Conservation (phyloP, 2,888 invertebrate species). For the Himalopsyche tibetana region DNA sequence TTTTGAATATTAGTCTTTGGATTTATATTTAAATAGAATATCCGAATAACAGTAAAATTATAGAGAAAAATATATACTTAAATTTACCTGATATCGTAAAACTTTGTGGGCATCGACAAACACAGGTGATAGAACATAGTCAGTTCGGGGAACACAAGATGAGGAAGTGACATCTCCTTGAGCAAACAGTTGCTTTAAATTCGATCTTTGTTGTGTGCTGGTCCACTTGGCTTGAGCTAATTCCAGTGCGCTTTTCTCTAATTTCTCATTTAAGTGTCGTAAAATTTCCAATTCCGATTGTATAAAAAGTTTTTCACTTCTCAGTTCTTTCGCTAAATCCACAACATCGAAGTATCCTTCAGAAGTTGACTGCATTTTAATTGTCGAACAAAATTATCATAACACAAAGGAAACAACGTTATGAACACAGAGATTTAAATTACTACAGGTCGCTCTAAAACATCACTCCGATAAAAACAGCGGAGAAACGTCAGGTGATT, state of each 20-base stretch:
- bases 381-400: neutral
- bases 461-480: constrained; percentile 27
- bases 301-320: constrained; percentile 91
- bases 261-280: constrained; percentile 85
- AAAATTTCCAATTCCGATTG: constrained; percentile 90
- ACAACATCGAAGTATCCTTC: constrained; percentile 75
- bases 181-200: constrained; percentile 86
- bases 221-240: constrained; percentile 89
- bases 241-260: constrained; percentile 77
- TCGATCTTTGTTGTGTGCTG: constrained; percentile 89
- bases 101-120: constrained; percentile 91
- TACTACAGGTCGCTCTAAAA: constrained; percentile 27
- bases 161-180: constrained; percentile 86
- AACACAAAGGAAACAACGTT: constrained; percentile 29
- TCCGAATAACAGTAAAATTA: too few relatives aligned
- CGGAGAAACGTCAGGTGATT: constrained; percentile 27
- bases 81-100: constrained; percentile 86
- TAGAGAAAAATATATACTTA: neutral
- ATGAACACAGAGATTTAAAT: constrained; percentile 4
- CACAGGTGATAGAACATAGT: constrained; percentile 71
- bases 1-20: too few relatives aligned
- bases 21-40: too few relatives aligned
- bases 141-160: constrained; percentile 82
- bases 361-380: constrained; percentile 60
- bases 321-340: constrained; percentile 79